Base-by-base conservation (phyloP, 2,888 invertebrate genomes). In the Drosophila mimetica region DNA sequence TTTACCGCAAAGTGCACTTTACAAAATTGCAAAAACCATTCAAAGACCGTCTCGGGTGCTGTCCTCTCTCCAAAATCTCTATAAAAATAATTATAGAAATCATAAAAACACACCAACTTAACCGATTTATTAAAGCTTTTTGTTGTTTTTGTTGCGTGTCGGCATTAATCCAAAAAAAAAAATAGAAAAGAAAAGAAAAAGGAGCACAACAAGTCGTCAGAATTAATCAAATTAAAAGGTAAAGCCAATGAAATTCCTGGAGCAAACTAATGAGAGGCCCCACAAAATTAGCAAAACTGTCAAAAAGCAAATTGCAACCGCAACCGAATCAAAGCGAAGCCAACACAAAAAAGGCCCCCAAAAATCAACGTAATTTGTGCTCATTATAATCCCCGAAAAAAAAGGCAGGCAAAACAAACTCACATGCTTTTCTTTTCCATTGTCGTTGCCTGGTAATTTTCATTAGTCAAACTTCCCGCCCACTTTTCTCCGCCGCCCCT, bases 341-440 rank as follows among this genome's bases (percentile, higher is more conserved):
- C 46, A 30, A 48, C 13, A 48, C 13, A 20, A 41, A 47, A 52
- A 66, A 69, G 51, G 50, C 48, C 58, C 51, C 53, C n/a, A 4
- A 16, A 61, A 84, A 78, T 86, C 80, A 78, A 63, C 69, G 71
- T 78, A 82, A 86, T 74, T 86, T 70, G 69, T 46, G 46, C 65
- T 71, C 76, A 81, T 86, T 86, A 80, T 71, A 74, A 79, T 74
- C 78, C 30, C n/a, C n/a, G n/a, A n/a, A n/a, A n/a, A n/a, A n/a
- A 11, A 30, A 76, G 64, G 59, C 48, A 53, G 52, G 46, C 63
- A 42, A 46, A 22, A 64, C 61, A 69, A 28, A 54, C 55, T 51
- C 54, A 50, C 41, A 39, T 50, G 63, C 36, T 14, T 13, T 14
- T 25, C 34, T 5, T 13, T 51, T 25, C 22, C 8, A 4, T 16